phyloP scores from a whole-genome alignment of 2,797 vertebrate species.

The Mycteria americana region DNA sequence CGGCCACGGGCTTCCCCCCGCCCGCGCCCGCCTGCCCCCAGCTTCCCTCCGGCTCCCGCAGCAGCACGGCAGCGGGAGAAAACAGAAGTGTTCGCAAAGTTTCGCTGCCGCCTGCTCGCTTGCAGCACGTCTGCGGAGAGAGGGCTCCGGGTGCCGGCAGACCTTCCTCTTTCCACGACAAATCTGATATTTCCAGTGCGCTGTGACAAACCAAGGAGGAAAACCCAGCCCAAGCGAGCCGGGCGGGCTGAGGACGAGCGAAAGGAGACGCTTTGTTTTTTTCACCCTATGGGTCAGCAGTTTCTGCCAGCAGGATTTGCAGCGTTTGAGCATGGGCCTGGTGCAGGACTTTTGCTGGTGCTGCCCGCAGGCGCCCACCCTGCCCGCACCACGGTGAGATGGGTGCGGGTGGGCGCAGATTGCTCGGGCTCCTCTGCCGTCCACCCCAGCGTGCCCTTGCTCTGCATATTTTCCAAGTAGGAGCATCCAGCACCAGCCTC shows the following conservation, averaged over 20 bases:
- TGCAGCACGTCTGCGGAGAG: neutral
- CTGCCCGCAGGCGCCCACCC: neutral
- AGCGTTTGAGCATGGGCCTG: fast-evolving
- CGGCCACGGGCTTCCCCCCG: neutral
- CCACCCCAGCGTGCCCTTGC: neutral
- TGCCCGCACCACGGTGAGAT: fast-evolving
- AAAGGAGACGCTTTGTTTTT: neutral
- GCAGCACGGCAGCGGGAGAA: neutral
- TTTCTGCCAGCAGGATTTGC: neutral
- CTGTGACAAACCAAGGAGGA: neutral
- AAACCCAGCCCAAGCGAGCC: fast-evolving
- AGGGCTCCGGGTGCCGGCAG: neutral
- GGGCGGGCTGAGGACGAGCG: fast-evolving
- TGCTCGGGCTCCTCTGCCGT: neutral
- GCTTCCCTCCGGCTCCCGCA: fast-evolving
- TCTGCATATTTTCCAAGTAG: fast-evolving
- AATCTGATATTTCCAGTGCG: fast-evolving
- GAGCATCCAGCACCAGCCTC: neutral
- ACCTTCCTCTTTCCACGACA: neutral
- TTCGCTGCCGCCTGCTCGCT: neutral
- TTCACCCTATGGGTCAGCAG: fast-evolving
- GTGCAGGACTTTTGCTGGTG: neutral
- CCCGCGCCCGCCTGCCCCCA: neutral
- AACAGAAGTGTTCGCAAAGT: neutral
- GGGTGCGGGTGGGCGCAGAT: fast-evolving